These are phyloP conservation scores for Melitaea cinxia DNA, from an alignment of 1,140 invertebrate species.

Conservation along the genomic window DNA sequence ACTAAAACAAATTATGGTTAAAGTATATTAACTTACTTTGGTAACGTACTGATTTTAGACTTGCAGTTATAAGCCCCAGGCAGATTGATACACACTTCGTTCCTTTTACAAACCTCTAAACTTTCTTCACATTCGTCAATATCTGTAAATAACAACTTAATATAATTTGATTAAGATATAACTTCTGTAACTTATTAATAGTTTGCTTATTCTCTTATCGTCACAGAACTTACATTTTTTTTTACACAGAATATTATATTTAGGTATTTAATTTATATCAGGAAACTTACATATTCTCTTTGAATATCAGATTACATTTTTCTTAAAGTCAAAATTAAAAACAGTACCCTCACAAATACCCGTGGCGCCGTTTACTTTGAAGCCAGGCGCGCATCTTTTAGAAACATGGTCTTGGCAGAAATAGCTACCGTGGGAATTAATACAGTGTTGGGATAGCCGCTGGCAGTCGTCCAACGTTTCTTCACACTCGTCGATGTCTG, in stretches of 20 bases:
- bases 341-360: conserved; percentile 84
- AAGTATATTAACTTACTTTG: conserved; percentile 51
- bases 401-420: conserved; percentile 85
- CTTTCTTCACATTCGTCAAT: conserved; percentile 89
- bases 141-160: conserved; percentile 79
- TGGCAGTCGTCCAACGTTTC: conserved; percentile 85
- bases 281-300: too few species aligned
- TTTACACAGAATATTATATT: too few species aligned
- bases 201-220: too few species aligned
- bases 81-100: conserved; percentile 87
- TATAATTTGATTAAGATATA: neutral
- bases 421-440: conserved; percentile 87
- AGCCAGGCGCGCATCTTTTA: conserved; percentile 85
- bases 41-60: conserved; percentile 78
- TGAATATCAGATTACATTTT: too few species aligned
- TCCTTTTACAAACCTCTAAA: conserved; percentile 84
- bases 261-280: too few species aligned
- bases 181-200: neutral
- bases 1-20: too few species aligned
- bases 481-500: conserved; percentile 88
- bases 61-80: conserved; percentile 88
- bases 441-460: conserved; percentile 84
- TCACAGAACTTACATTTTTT: too few species aligned
- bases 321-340: too few species aligned
- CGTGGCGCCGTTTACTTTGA: conserved; percentile 83